Percentiles rank a stretch among this genome's conserved stretches.
These are phyloP conservation scores for Lophotis ruficrista DNA, from an alignment of 2,113 vertebrate genomes.

Conservation along the genomic window DNA sequence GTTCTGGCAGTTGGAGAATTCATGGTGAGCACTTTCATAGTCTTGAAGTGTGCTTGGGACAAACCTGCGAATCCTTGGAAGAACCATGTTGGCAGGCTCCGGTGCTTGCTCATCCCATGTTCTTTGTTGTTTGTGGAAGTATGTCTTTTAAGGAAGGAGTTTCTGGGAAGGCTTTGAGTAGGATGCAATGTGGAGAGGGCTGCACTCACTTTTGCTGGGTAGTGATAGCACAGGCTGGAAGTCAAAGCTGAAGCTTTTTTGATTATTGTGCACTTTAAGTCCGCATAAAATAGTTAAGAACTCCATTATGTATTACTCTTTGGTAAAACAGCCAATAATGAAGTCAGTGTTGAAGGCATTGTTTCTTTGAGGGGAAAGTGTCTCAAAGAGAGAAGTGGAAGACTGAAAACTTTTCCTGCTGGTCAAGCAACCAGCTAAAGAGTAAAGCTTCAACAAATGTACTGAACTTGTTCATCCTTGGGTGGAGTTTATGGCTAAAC, in stretches of 20 bases:
- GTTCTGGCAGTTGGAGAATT: background rate
- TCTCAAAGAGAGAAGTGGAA: background rate
- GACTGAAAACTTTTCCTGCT: background rate
- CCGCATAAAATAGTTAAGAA: background rate
- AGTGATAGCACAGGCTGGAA: background rate
- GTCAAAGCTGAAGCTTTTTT: background rate
- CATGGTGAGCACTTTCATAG: background rate
- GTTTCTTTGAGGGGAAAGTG: background rate
- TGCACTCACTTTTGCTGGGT: background rate
- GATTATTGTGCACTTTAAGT: too few relatives aligned
- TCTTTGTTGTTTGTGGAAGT: background rate
- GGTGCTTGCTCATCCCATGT: background rate
- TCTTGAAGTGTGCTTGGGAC: background rate
- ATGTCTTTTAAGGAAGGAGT: background rate
- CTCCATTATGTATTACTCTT: background rate
- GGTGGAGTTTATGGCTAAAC: background rate
- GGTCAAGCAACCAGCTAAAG: background rate
- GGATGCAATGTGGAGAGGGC: background rate
- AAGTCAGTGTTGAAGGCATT: background rate
- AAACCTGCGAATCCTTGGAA: background rate
- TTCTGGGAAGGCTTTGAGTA: background rate
- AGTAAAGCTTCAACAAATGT: background rate
- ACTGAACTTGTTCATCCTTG: background rate
- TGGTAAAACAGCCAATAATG: background rate
- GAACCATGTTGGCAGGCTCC: background rate